A percentile compares a stretch with the other conserved stretches of the same genome.
Conservation (phyloP, 37 sponge, comb jelly and placozoan species). For the Diacarnus erythraeanus region DNA sequence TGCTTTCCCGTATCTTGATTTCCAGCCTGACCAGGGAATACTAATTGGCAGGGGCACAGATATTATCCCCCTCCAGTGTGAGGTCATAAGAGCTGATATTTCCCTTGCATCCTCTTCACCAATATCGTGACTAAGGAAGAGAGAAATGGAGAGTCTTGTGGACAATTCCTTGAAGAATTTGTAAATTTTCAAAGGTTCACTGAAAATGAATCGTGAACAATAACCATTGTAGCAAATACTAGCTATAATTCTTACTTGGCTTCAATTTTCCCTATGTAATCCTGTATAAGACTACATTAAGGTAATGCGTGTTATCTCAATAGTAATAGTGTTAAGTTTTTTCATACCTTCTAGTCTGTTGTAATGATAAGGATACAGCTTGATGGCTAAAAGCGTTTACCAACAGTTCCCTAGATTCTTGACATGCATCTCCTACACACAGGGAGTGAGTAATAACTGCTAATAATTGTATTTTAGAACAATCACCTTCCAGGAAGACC, state of each 20-base stretch:
- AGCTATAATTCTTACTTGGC: slow-evolving; percentile 13
- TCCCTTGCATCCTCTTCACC: slow-evolving; percentile 29
- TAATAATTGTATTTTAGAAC: background rate
- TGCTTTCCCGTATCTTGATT: slow-evolving; percentile 75
- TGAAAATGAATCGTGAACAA: slow-evolving; percentile 2
- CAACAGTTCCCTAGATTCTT: slow-evolving; percentile 15
- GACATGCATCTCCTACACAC: slow-evolving; percentile 46
- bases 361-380: slow-evolving; percentile 8
- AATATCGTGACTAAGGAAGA: slow-evolving; percentile 63
- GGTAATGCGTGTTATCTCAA: background rate
- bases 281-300: slow-evolving; percentile 19
- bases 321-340: background rate
- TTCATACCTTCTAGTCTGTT: slow-evolving; percentile 31
- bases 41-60: slow-evolving; percentile 78
- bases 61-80: slow-evolving; percentile 87
- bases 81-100: slow-evolving; percentile 68
- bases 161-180: slow-evolving; percentile 68
- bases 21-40: slow-evolving; percentile 45
- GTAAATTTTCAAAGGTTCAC: slow-evolving; percentile 58
- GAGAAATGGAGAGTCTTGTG: slow-evolving; percentile 59
- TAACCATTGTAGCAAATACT: background rate
- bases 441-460: background rate
- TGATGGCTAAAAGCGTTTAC: slow-evolving; percentile 34
- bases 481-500: slow-evolving; percentile 65
- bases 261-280: slow-evolving; percentile 1